These are phyloP conservation scores for Capitella teleta DNA, from an alignment of 1,140 invertebrate genomes.

Conservation along the genomic window DNA sequence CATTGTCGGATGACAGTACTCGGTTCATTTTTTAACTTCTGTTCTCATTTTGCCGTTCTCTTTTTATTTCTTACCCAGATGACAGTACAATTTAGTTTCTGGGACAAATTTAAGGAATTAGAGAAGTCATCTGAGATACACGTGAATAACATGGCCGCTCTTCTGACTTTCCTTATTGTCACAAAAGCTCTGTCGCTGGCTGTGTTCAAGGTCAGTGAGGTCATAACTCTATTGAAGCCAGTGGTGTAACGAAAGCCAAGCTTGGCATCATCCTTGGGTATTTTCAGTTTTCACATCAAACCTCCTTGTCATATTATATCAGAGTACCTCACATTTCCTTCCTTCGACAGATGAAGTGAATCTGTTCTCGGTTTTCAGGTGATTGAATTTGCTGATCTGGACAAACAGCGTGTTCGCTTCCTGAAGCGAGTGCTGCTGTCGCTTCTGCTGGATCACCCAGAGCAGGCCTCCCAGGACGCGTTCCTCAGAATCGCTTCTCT, in stretches of 20 bases:
- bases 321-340: no score
- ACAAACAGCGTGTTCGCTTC: constrained; percentile 57
- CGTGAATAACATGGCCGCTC: constrained; percentile 64
- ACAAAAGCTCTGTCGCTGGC: constrained; percentile 67
- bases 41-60: no score
- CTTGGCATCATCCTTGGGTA: background rate
- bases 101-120: constrained; percentile 84
- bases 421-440: constrained; percentile 58
- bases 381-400: constrained; percentile 66
- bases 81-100: constrained; percentile 72
- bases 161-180: constrained; percentile 68
- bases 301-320: background rate
- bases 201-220: constrained; percentile 62
- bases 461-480: constrained; percentile 49
- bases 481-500: constrained; percentile 56
- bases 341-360: no score
- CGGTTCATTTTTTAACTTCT: no score
- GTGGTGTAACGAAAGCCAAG: background rate
- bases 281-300: background rate
- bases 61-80: constrained; percentile 50
- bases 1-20: background rate
- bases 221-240: background rate
- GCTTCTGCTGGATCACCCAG: constrained; percentile 53
- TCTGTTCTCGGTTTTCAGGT: constrained; percentile 47
- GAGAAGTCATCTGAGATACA: constrained; percentile 51